A percentile compares a stretch with the other conserved stretches of the same genome.
phyloP scores from a whole-genome alignment of 2,888 invertebrate genomes.

The Lamellibrachia satsuma region DNA sequence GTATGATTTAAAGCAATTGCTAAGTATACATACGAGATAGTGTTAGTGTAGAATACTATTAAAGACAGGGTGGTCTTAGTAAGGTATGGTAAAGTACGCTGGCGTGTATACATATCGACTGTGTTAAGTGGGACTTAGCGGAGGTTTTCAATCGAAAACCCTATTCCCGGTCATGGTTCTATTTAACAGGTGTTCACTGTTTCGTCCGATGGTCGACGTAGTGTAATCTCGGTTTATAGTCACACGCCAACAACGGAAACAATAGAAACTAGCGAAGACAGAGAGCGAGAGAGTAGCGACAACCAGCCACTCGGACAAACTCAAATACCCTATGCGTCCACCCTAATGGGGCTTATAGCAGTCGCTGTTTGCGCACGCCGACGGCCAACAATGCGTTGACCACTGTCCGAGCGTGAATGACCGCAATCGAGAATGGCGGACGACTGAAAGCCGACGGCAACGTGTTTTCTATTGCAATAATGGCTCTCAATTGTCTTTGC shows the following conservation, averaged over 20 bases:
- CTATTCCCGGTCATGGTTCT: background rate
- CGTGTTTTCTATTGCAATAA: conserved; percentile 17
- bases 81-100: background rate
- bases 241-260: background rate
- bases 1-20: background rate
- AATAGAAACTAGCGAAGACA: background rate
- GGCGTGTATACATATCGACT: background rate
- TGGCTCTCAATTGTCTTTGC: conserved; percentile 5
- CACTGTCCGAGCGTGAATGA: conserved; percentile 6
- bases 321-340: background rate
- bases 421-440: conserved; percentile 17
- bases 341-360: background rate
- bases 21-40: background rate
- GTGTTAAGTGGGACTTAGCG: background rate
- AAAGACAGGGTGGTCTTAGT: background rate
- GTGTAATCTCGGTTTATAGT: background rate
- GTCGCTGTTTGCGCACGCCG: background rate
- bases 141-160: background rate
- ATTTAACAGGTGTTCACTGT: background rate
- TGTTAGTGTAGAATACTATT: background rate
- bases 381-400: background rate
- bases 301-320: background rate
- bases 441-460: background rate
- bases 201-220: background rate
- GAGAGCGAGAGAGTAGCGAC: background rate